phyloP scores from a whole-genome alignment of 53 echinoderm and acorn worm genomes.

The Henricia sp. region DNA sequence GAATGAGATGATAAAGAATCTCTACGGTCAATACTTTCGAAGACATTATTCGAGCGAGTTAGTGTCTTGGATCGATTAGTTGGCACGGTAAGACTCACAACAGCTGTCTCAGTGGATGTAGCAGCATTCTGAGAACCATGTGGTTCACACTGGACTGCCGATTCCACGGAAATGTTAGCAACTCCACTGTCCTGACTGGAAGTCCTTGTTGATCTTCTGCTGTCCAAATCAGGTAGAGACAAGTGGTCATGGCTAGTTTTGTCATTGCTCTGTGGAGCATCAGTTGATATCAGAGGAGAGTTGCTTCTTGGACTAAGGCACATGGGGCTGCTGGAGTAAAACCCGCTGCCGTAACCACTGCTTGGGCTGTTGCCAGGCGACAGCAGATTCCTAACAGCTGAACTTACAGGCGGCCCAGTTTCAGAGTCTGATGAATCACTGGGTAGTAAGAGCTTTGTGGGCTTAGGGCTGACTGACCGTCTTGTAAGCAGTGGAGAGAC shows the following conservation, averaged over 20 bases:
- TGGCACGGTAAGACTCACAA: slow-evolving; percentile 34
- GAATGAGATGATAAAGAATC: slow-evolving; percentile 13
- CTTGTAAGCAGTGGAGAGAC: slow-evolving; percentile 64
- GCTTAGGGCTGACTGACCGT: slow-evolving; percentile 76
- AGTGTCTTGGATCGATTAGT: slow-evolving; percentile 33
- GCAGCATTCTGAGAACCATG: slow-evolving; percentile 10
- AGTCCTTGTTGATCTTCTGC: slow-evolving; percentile 69
- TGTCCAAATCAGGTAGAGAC: slow-evolving; percentile 55
- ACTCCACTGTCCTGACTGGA: slow-evolving; percentile 90
- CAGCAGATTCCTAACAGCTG: slow-evolving; percentile 20
- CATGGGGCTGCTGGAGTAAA: slow-evolving; percentile 87
- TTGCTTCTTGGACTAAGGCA: slow-evolving; percentile 89
- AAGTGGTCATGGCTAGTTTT: slow-evolving; percentile 58
- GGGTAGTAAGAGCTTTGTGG: slow-evolving; percentile 49
- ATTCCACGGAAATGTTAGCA: slow-evolving; percentile 76
- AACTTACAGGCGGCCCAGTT: slow-evolving; percentile 16
- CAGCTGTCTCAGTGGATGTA: background rate
- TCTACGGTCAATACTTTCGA: slow-evolving; percentile 39
- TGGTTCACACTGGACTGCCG: slow-evolving; percentile 25
- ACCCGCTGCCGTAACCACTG: slow-evolving; percentile 94
- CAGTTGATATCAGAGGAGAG: slow-evolving; percentile 66
- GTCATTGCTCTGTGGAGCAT: slow-evolving; percentile 45
- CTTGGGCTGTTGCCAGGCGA: slow-evolving; percentile 84
- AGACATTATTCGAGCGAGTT: slow-evolving; percentile 47
- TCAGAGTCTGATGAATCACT: slow-evolving; percentile 55